Evolutionary conservation across 1,140 invertebrate genomes (phyloP), one percentile per base, ranked within the genome.

Genomic region (Dreissena polymorpha): DNA sequence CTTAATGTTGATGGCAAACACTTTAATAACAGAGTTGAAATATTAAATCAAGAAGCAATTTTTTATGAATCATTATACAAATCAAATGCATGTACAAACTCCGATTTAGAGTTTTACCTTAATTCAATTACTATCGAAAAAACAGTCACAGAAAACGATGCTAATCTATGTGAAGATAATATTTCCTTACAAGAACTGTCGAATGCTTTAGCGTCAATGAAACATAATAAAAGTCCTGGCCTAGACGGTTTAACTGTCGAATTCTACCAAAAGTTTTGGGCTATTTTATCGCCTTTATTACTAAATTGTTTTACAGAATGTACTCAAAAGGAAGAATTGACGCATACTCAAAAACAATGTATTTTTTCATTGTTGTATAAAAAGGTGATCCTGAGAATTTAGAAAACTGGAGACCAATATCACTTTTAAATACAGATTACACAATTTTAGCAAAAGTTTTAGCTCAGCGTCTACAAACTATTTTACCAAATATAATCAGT

Each of bases 351-450:
- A 49, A 69, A 76, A 75, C 49, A 53, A 65, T 53, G 73, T 3
- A 29, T 71, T 6, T 72, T 84, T n/a, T 72, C 69, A 10, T 72
- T 67, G 25, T 49, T 72, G 12, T 69, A 74, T 10, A 72, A 77
- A 84, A 57, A 29, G 50, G 78, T 72, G 78, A 84, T 55, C 14
- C 29, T 21, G 72, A 72, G 29, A 16, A 18, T 49, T 63, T 72
- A 10, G 64, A 81, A 75, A 82, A 82, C 21, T 77, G 73, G 82
- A 10, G 77, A 0, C 70, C 69, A 67, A 80, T 85, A 29, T 85
- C 60, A 16, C 25, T 85, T 65, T 55, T 79, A 57, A 84, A 79
- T 78, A 60, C 57, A 23, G 16, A 18, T 23, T 84, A 84, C 67
- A 84, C 78, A 53, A 51, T 79, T n/a, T 64, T 49, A 21, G 69